Evolutionary conservation across 2,888 invertebrate species (phyloP).

Genomic region (Ochlodes sylvanus): DNA sequence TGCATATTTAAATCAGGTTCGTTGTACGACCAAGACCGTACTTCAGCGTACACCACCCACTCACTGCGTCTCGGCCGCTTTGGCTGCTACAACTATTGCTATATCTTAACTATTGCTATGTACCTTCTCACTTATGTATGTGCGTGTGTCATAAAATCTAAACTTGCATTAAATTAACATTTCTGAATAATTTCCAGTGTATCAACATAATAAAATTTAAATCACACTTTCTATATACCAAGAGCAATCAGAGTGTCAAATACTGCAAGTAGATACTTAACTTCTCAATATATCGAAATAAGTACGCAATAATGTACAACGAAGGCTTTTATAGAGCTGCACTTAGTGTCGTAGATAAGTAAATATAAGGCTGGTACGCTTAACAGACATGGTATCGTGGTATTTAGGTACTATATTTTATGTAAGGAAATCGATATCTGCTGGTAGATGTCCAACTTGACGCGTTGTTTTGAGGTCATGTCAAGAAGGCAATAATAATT

Average conservation of each 20-base stretch:
- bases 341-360: conserved; percentile 2
- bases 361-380: conserved; percentile 10
- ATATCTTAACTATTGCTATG: background rate
- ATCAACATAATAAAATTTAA: conserved; percentile 17
- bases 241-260: no score
- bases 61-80: conserved; percentile 6
- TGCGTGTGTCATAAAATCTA: conserved; percentile 20
- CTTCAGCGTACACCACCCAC: conserved; percentile 35
- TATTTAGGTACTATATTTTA: background rate
- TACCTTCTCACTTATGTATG: conserved; percentile 2
- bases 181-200: conserved; percentile 41
- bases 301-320: conserved; percentile 4
- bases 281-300: no score
- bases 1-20: conserved; percentile 38
- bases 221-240: conserved; percentile 29
- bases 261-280: no score
- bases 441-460: background rate
- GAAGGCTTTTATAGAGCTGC: conserved; percentile 21
- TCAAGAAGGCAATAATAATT: background rate
- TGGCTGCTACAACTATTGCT: conserved; percentile 19
- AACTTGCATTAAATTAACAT: conserved; percentile 42
- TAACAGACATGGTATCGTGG: conserved; percentile 16
- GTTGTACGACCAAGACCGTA: conserved; percentile 35
- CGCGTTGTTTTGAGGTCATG: conserved; percentile 17
- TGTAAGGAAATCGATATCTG: conserved; percentile 10